Conservation (phyloP, 2,113 vertebrate genomes). For the Onychostruthus taczanowskii region DNA sequence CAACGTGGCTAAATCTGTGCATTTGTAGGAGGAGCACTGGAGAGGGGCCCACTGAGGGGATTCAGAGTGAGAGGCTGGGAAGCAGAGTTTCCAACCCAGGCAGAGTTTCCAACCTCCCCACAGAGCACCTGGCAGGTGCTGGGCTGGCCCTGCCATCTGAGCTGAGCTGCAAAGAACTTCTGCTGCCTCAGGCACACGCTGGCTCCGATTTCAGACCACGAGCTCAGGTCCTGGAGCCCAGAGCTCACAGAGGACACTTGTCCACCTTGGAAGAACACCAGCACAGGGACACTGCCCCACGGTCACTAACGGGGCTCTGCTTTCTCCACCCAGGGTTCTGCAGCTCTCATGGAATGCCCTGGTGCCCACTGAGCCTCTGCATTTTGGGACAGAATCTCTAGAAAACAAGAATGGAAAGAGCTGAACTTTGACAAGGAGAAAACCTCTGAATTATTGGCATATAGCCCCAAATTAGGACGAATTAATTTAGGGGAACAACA, state of each 20-base stretch:
- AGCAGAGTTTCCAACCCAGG: background rate
- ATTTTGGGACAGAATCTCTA: slow-evolving; percentile 53
- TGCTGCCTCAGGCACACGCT: background rate
- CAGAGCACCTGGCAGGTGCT: background rate
- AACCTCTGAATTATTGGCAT: background rate
- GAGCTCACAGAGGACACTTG: background rate
- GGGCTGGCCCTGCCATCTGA: background rate
- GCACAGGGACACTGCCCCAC: background rate
- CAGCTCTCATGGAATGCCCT: slow-evolving; percentile 20
- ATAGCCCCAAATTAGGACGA: background rate
- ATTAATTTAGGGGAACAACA: background rate
- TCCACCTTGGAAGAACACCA: background rate
- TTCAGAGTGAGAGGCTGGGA: background rate
- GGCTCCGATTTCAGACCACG: background rate
- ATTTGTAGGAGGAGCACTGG: background rate
- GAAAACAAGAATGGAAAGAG: slow-evolving; percentile 32
- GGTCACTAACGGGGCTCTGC: background rate
- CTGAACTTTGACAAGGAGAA: background rate
- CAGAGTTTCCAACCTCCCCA: background rate
- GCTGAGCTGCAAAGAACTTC: background rate
- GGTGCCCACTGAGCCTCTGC: slow-evolving; percentile 56
- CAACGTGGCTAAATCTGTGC: background rate
- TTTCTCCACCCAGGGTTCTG: background rate
- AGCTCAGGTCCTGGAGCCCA: background rate
- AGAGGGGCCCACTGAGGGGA: background rate